These are phyloP conservation scores for Siphamia tubifer DNA, from an alignment of 2,113 vertebrate species.

Conservation along the genomic window DNA sequence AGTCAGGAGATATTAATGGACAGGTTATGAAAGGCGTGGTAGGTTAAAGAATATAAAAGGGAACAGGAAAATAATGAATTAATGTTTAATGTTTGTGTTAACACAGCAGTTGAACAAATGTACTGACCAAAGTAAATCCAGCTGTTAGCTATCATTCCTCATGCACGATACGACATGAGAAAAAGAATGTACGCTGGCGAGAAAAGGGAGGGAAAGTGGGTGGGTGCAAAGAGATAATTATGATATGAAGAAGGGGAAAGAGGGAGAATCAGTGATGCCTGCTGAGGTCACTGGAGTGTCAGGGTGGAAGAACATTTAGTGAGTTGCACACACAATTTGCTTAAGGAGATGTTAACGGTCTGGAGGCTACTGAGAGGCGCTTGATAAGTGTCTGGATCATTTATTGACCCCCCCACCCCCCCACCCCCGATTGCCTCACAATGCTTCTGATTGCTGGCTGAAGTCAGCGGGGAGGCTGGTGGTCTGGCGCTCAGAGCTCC, in stretches of 20 bases:
- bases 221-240: background rate
- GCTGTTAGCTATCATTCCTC: no score
- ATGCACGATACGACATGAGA: no score
- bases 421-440: constrained; percentile 45
- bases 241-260: background rate
- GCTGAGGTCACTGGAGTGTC: constrained; percentile 54
- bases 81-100: no score
- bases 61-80: no score
- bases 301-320: constrained; percentile 53
- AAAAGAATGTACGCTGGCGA: background rate
- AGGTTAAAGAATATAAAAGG: no score
- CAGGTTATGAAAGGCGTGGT: no score
- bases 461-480: constrained; percentile 62
- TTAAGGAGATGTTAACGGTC: constrained; percentile 69
- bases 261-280: constrained; percentile 34
- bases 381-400: constrained; percentile 68
- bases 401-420: constrained; percentile 66
- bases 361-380: constrained; percentile 55
- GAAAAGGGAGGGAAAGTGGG: background rate
- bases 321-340: constrained; percentile 67
- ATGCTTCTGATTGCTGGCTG: constrained; percentile 61
- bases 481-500: constrained; percentile 57
- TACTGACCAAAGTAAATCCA: no score
- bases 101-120: no score
- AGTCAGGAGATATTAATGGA: no score